A percentile compares a stretch with the other conserved stretches of the same genome.
phyloP scores from a whole-genome alignment of 2,888 invertebrate genomes.

The Scaptodrosophila latifasciaeformis region DNA sequence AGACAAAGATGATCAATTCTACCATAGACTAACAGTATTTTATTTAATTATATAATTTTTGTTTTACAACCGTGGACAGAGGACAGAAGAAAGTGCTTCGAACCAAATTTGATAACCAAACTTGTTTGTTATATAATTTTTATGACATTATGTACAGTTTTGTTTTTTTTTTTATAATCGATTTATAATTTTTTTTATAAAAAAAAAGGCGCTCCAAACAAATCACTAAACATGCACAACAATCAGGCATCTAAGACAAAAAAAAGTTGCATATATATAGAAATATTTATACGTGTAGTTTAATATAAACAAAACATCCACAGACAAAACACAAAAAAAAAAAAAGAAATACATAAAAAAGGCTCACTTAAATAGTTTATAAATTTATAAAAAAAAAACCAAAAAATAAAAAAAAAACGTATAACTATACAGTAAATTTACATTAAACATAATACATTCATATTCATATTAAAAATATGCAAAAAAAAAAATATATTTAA shows the following conservation, averaged over 20 bases:
- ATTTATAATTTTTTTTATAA: constrained; percentile 5
- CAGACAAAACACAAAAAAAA: constrained; percentile 37
- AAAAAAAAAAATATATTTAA: constrained; percentile 40
- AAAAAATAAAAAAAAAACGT: constrained; percentile 35
- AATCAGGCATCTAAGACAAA: constrained; percentile 56
- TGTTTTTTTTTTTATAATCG: constrained; percentile 14
- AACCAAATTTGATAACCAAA: constrained; percentile 63
- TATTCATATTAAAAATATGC: constrained; percentile 27
- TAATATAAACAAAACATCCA: constrained; percentile 27
- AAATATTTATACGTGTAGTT: constrained; percentile 27
- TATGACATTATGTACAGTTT: constrained; percentile 62
- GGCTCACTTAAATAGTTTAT: constrained; percentile 29
- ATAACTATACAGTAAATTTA: constrained; percentile 15
- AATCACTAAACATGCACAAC: constrained; percentile 62
- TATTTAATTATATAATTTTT: constrained; percentile 46
- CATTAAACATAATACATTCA: constrained; percentile 16
- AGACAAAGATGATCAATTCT: too few relatives aligned
- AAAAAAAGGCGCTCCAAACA: constrained; percentile 47
- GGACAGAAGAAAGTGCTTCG: constrained; percentile 44
- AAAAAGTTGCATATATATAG: constrained; percentile 38
- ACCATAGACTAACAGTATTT: constrained; percentile 66
- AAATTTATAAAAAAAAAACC: constrained; percentile 40
- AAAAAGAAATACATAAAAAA: constrained; percentile 31
- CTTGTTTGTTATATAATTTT: constrained; percentile 65
- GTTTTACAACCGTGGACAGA: constrained; percentile 10